Evolutionary conservation across 2,888 invertebrate genomes (phyloP), one percentile per base, ranked within the genome.

Genomic region (Sepiola atlantica): DNA sequence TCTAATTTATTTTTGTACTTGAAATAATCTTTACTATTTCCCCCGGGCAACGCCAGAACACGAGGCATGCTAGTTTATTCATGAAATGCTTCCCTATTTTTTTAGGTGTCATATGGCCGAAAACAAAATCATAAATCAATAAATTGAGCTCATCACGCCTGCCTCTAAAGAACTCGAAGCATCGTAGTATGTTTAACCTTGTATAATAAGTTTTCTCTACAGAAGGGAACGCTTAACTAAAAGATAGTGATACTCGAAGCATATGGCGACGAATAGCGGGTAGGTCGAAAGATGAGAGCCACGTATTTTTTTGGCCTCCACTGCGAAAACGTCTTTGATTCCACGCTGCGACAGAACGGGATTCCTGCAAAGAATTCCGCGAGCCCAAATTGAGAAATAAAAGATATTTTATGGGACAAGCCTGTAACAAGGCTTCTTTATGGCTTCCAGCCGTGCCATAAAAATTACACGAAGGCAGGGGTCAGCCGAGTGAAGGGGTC

Each of bases 371-470:
- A 16, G 77, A 77, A 77, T 77, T 77, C 77, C 77, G 32, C 77
- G 77, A 77, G 77, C 77, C 77, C n/a, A 77, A 77, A 77, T 77
- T 77, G 77, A 77, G 77, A 77, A 77, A 77, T 77, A 77, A 77
- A 77, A 77, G 77, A 77, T 77, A 77, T 77, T 77, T 77, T 77
- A 77, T 77, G 77, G 77, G 77, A 77, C 77, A 77, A 77, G 77
- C 77, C 77, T 77, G 77, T 77, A 77, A 77, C 77, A 77, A 77
- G 77, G 77, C 77, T 77, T 77, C 77, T 77, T 77, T 77, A 77
- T 77, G 77, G n/a, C 77, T 77, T 77, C 77, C 77, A 77, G 77
- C 77, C 77, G 77, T 77, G 77, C 32, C 77, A 77, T 77, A 77
- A 77, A 77, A 77, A 77, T 77, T 77, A 77, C 77, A 77, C 77